Base-by-base conservation (phyloP, 2,113 vertebrate genomes). In the Nettapus auritus region DNA sequence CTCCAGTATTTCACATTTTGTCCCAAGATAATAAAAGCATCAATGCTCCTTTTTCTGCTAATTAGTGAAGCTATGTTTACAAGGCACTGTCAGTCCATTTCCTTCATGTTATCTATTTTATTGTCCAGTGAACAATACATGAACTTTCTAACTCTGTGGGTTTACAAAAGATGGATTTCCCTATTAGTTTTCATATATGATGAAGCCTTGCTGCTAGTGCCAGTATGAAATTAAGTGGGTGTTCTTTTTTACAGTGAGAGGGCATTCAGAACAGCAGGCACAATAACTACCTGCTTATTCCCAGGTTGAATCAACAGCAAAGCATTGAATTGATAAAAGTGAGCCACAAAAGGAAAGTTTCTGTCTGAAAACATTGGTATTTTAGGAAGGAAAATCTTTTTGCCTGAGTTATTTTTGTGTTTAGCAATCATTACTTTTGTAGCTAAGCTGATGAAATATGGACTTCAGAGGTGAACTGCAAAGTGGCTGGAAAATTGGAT, bases 151-250 rank as follows among this genome's bases (percentile, higher is more conserved):
- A 94, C 86, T 89, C 8, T 5, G 31, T 17, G 12, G 73, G 17
- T 64, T 95, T 76, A 96, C 78, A 96, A 96, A 95, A 88, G 86
- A 84, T 82, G 46, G 56, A 88, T 95, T 97, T 97, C 53, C 46
- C 36, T 84, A 38, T 46, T 64, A 38, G 44, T 90, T 96, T 91
- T 91, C 83, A 68, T 23, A 28, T 69, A 62, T 40, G 68, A 90
- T 56, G 94, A 90, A 86, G 83, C 17, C 34, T 71, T 91, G 83
- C 86, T 89, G 67, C 60, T 84, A 40, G 38, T 86, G 84, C 59
- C 81, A 82, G 64, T 66, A 68, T 88, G 60, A 92, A 90, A 90
- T 62, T 31, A 77, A 1, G 34, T 77, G 74, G 44, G 69, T 84
- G 89, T 63, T 88, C 62, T 88, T 91, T 68, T 38, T 90, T 78